Base-by-base conservation (phyloP, 2,797 vertebrate species). In the Geotria australis region DNA sequence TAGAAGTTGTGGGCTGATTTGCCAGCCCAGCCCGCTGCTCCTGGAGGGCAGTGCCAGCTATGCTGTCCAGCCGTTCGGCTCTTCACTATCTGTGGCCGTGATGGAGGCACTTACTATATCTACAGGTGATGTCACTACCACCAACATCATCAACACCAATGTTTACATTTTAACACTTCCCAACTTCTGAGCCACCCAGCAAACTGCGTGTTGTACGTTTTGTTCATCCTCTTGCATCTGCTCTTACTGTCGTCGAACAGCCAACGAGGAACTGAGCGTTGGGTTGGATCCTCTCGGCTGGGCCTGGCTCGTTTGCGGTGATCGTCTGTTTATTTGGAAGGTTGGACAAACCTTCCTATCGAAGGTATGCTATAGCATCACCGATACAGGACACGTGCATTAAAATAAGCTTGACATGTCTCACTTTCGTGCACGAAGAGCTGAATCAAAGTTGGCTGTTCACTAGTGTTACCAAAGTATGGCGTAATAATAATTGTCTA, bases 261-360 rank as follows among this genome's bases (percentile, higher is more conserved):
- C 64, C 48, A 76, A 85, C 14, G 79, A 81, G 46, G 74, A 72
- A 58, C 73, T 91, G 60, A 83, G 75, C 0, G 77, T 85, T 61
- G 74, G 80, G 63, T 74, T 96, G 62, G 71, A 78, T 63, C 78
- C 80, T 63, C 76, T 76, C 10, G 81, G 88, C 64, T 96, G 88
- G 88, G 84, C 83, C 57, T 94, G 81, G 80, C 74, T 96, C 66
- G 78, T 88, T 15, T 83, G 76, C 67, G 79, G 70, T 59, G 83
- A 91, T 62, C 76, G 67, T 10, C 69, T 96, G 61, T 79, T 94
- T 61, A 70, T 95, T 65, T 96, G 89, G 89, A 95, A 84, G 70
- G 82, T 89, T 61, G 74, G 75, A 63, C 77, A 81, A 61, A 83
- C 80, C 5, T 68, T 80, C 9, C 71, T 86, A 60, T 74, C 80